These are phyloP conservation scores for Drosophila insularis DNA, from an alignment of 1,140 invertebrate species.

Conservation along the genomic window DNA sequence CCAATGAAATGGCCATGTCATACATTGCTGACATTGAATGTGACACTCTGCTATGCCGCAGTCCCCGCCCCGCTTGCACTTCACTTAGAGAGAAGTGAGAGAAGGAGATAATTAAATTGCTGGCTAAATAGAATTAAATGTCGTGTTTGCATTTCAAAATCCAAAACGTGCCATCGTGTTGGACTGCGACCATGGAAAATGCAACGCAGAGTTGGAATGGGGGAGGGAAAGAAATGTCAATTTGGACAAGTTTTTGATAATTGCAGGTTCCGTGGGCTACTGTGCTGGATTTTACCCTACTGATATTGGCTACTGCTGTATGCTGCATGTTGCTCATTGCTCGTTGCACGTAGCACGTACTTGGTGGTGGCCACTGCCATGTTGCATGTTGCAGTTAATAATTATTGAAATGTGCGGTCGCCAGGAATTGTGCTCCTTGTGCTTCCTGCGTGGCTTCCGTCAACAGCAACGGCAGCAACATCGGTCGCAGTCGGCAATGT, in stretches of 20 bases:
- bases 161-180: slow-evolving; percentile 57
- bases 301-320: too few relatives aligned
- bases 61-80: slow-evolving; percentile 1
- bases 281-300: slow-evolving; percentile 58
- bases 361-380: slow-evolving; percentile 34
- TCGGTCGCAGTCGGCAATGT: slow-evolving; percentile 43
- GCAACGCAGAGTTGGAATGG: slow-evolving; percentile 31
- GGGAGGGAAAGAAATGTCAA: slow-evolving; percentile 63
- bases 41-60: slow-evolving; percentile 51
- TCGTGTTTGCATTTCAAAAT: slow-evolving; percentile 81
- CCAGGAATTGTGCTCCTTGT: slow-evolving; percentile 76
- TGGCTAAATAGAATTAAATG: slow-evolving; percentile 79
- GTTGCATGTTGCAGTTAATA: slow-evolving; percentile 79
- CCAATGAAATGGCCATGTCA: slow-evolving; percentile 7
- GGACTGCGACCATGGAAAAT: slow-evolving; percentile 26
- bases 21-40: slow-evolving; percentile 65
- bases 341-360: slow-evolving; percentile 40
- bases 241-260: slow-evolving; percentile 79
- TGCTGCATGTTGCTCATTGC: slow-evolving; percentile 29
- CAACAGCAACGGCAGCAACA: slow-evolving; percentile 17
- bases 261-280: slow-evolving; percentile 53
- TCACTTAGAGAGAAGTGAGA: too few relatives aligned
- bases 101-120: slow-evolving; percentile 77
- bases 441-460: slow-evolving; percentile 75
- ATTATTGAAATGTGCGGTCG: slow-evolving; percentile 80